Conservation (phyloP, 23 tunicate species). For the Halocynthia aurantium region DNA sequence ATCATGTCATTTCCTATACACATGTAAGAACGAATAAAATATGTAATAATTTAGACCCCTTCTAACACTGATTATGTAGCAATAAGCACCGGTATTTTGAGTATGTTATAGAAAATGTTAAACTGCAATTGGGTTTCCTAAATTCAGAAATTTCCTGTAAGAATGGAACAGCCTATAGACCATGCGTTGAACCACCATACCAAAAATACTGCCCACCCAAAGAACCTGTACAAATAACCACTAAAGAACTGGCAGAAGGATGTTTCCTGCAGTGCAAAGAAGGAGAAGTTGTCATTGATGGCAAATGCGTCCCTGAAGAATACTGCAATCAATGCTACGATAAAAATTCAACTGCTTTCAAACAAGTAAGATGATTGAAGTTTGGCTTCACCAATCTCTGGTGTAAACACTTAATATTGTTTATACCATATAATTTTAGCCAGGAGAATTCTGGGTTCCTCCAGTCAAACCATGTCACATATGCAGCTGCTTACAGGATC, state of each 20-base stretch:
- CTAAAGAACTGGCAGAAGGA: conserved; percentile 28
- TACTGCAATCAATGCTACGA: conserved; percentile 43
- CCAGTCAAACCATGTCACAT: conserved; percentile 12
- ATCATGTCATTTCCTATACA: too few relatives aligned
- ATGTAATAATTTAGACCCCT: too few relatives aligned
- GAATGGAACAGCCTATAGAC: conserved; percentile 25
- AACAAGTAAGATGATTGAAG: conserved; percentile 18
- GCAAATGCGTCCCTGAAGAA: conserved; percentile 14
- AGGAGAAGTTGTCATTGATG: conserved; percentile 37
- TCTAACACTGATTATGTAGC: too few relatives aligned
- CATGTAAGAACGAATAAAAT: too few relatives aligned
- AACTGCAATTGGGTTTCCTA: too few relatives aligned
- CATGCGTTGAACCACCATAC: conserved; percentile 40
- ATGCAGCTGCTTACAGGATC: conserved; percentile 26
- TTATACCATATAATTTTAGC: conserved; percentile 3
- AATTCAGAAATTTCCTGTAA: conserved; percentile 34
- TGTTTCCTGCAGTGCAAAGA: conserved; percentile 40
- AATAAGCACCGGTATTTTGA: too few relatives aligned
- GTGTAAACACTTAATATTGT: not conserved
- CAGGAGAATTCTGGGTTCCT: conserved; percentile 37
- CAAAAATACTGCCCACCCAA: conserved; percentile 26
- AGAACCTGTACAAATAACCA: too few relatives aligned
- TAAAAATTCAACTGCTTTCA: conserved; percentile 15
- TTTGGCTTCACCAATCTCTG: not conserved
- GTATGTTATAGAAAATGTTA: too few relatives aligned